These are phyloP conservation scores for Chloromyia formosa DNA, from an alignment of 2,888 invertebrate genomes.

Conservation along the genomic window DNA sequence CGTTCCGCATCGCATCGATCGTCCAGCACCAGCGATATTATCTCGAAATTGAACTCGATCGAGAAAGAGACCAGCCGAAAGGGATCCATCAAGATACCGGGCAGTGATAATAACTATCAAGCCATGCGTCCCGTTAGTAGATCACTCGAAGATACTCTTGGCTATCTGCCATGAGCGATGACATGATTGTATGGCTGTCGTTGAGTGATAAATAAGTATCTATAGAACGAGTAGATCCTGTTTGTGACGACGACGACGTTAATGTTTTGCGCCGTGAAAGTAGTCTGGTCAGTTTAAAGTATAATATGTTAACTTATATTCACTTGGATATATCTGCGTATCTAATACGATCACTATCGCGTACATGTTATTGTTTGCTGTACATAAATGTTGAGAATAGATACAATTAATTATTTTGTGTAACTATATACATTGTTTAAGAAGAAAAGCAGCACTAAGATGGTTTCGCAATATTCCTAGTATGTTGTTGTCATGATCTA, in stretches of 20 bases:
- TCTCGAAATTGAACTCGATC: conserved; percentile 59
- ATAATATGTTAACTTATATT: neutral
- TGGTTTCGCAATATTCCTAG: too few relatives aligned
- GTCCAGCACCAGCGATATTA: conserved; percentile 60
- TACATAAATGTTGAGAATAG: neutral
- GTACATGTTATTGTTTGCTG: neutral
- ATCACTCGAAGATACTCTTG: conserved; percentile 64
- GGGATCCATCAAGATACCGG: conserved; percentile 22
- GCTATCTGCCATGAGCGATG: conserved; percentile 64
- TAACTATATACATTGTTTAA: too few relatives aligned
- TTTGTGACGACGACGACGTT: neutral
- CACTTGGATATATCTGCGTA: neutral
- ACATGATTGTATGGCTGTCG: neutral
- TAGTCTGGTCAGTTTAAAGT: conserved; percentile 7
- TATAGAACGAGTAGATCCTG: neutral
- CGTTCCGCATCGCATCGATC: conserved; percentile 53
- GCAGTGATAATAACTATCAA: conserved; percentile 59
- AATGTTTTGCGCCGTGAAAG: conserved; percentile 29
- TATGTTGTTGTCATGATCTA: too few relatives aligned
- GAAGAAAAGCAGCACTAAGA: too few relatives aligned
- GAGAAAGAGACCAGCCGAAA: conserved; percentile 53
- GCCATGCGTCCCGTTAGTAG: conserved; percentile 62
- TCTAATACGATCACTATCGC: neutral
- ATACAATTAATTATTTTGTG: neutral
- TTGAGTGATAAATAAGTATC: neutral